Evolutionary conservation across 2,888 invertebrate species (phyloP), one percentile per base, ranked within the genome.

Genomic region (Torymus auratus): DNA sequence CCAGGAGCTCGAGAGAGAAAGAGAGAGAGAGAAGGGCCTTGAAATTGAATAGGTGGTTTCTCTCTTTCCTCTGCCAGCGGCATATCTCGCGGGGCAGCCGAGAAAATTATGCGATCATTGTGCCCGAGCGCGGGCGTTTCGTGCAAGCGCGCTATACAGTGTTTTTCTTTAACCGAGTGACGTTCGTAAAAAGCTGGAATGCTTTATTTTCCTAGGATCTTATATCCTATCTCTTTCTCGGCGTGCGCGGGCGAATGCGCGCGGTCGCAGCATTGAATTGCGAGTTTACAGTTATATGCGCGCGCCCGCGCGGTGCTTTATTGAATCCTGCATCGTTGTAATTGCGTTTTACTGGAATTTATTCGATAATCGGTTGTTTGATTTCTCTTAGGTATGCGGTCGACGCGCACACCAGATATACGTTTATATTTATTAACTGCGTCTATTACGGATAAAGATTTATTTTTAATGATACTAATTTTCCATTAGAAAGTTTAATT

Each of bases 41-140:
- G 81, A 77, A 81, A 81, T 81, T 81, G 80, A 68, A 85, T 85
- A 80, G 82, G 67, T 74, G 75, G 80, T 83, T 81, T 84, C 83
- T 83, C 83, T 41, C 58, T 70, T 20, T 50, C 69, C 56, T 23
- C 17, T 56, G 67, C 65, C 64, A 4, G 60, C 60, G 12, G 52
- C 60, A 23, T 65, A 65, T 65, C 68, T 68, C 53, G 41, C 28
- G 60, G 1, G 17, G 61, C 17, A 15, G n/a, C 72, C 41, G 61
- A 71, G 78, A 82, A 78, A 81, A 81, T 81, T 81, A 81, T 81
- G 81, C 70, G 81, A 81, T 81, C 81, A 81, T 81, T 81, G 77
- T 78, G 72, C 20, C 28, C 28, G 14, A 69, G 76, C 55, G 75
- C 68, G 62, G 76, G 78, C 60, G 60, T 67, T 41, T 7, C 17